Conservation (phyloP, 92 coral and sea anemone genomes). For the Heliopora coerulea region DNA sequence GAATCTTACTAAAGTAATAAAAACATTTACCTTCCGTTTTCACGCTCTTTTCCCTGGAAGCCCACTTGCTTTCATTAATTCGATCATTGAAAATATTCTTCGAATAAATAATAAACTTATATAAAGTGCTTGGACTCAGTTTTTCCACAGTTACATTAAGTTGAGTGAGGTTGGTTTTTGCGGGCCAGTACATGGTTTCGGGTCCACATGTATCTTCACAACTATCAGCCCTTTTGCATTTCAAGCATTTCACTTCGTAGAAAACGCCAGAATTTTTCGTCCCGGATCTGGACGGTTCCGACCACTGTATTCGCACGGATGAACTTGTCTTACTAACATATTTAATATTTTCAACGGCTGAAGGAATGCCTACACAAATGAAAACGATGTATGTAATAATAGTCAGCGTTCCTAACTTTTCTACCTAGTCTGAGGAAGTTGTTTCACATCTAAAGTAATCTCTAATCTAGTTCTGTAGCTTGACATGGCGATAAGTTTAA, state of each 20-base stretch:
- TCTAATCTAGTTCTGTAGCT: not conserved
- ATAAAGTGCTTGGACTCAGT: conserved; percentile 47
- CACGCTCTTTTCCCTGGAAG: not conserved
- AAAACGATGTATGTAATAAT: too few relatives aligned
- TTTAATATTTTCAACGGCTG: not conserved
- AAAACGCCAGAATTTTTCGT: not conserved
- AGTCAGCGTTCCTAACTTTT: not conserved
- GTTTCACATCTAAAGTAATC: not conserved
- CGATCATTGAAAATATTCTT: conserved; percentile 36
- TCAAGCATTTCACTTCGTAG: conserved; percentile 65
- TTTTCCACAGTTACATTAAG: conserved; percentile 58
- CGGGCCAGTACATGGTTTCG: conserved; percentile 43
- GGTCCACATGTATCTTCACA: conserved; percentile 46
- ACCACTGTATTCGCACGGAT: conserved; percentile 13
- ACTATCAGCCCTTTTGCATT: conserved; percentile 44
- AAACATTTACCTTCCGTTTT: conserved; percentile 14
- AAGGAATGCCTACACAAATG: conserved; percentile 13
- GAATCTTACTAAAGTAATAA: not conserved
- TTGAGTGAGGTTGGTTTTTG: conserved; percentile 38
- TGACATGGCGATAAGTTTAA: too few relatives aligned
- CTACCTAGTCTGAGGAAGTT: not conserved
- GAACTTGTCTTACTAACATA: conserved; percentile 1
- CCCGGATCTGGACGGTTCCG: not conserved
- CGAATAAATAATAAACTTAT: conserved; percentile 65
- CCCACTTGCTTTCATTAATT: conserved; percentile 9